These are phyloP conservation scores for Otolemur crassicaudatus DNA, from an alignment of 2,797 vertebrate species.

Conservation along the genomic window DNA sequence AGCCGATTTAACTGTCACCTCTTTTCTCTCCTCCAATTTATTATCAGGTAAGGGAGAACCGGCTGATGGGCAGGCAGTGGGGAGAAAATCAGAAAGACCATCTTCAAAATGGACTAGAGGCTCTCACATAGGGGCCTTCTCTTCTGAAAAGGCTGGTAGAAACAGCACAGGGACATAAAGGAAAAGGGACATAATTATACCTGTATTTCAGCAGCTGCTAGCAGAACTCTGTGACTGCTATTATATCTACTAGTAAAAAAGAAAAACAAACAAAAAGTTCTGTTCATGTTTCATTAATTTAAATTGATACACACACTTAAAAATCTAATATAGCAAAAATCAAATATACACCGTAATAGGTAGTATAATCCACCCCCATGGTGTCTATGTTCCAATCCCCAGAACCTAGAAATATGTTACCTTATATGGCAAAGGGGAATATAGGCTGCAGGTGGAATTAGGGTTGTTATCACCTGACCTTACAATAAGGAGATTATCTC, in stretches of 20 bases:
- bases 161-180: neutral
- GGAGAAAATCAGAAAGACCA: neutral
- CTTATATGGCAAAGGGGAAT: neutral
- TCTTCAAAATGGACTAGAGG: neutral
- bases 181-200: neutral
- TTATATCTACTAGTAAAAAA: neutral
- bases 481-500: neutral
- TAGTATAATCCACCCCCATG: neutral
- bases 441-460: neutral
- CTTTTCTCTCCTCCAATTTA: slow-evolving; percentile 57
- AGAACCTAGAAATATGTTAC: neutral
- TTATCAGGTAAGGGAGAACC: neutral
- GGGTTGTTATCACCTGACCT: neutral
- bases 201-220: neutral
- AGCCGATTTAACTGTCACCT: slow-evolving; percentile 41
- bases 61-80: neutral
- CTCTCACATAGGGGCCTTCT: neutral
- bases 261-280: neutral
- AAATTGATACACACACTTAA: neutral
- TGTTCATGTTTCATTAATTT: neutral
- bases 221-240: neutral
- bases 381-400: neutral
- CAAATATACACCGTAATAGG: neutral
- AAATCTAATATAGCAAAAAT: neutral
- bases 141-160: neutral